Conservation (phyloP, 1,140 invertebrate species). For the Heliconius himera region DNA sequence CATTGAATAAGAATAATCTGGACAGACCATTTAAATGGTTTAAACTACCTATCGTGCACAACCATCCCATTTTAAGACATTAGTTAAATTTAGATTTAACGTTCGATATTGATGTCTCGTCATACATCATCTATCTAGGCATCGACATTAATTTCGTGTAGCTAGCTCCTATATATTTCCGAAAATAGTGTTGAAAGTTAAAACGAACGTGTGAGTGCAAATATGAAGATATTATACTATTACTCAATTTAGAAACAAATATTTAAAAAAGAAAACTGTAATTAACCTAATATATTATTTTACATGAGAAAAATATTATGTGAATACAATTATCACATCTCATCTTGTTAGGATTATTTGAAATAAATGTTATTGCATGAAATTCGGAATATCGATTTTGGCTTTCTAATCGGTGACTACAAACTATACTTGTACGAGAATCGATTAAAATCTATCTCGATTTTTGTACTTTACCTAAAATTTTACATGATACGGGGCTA, state of each 20-base stretch:
- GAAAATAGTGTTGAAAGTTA: conserved; percentile 16
- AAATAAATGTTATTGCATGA: conserved; percentile 60
- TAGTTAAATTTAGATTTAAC: conserved; percentile 20
- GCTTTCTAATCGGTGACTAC: conserved; percentile 2
- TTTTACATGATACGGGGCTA: conserved; percentile 1
- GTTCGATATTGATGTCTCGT: conserved; percentile 28
- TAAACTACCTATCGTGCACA: conserved; percentile 74
- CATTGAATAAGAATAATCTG: conserved; percentile 55
- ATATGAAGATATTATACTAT: conserved; percentile 18
- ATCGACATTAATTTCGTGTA: conserved; percentile 34
- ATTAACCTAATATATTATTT: background rate
- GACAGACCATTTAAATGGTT: conserved; percentile 68
- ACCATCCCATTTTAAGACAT: conserved; percentile 64
- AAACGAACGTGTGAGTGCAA: conserved; percentile 29
- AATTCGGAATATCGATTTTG: conserved; percentile 11
- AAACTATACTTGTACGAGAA: conserved; percentile 1
- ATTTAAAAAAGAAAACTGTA: background rate
- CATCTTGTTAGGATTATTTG: background rate
- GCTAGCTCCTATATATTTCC: conserved; percentile 31
- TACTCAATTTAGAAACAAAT: background rate
- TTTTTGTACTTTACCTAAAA: conserved; percentile 7
- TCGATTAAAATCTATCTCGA: conserved; percentile 7
- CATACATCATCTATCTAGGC: conserved; percentile 23
- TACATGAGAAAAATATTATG: background rate
- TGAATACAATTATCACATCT: background rate